Base-by-base conservation (phyloP, 2,113 vertebrate species). In the Todiramphus saurophagus region DNA sequence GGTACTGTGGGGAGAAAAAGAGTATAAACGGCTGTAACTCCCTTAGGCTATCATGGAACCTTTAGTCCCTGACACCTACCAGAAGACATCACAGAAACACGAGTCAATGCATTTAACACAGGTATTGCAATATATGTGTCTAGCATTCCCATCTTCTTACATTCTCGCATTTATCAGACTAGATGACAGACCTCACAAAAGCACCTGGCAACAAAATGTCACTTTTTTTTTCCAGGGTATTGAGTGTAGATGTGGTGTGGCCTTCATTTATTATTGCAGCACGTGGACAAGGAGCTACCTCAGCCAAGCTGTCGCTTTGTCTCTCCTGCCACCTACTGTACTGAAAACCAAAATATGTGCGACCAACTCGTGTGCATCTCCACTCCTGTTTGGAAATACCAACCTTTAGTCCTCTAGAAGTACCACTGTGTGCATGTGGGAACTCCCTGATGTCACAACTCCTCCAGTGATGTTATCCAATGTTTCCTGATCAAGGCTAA, bases 291-390 rank as follows among this genome's bases (percentile, higher is more conserved):
- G 35, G 17, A 96, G 79, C 25, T 30, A 63, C 70, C 66, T 78
- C 76, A 93, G 68, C 31, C 58, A 95, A 63, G 62, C 16, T 83
- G 79, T 64, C 83, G 19, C 51, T 41, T 90, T 72, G 67, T 73
- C 84, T 92, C 58, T 87, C 87, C 94, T 66, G 87, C 70, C 62
- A 89, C 44, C 89, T 69, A 63, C 91, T 91, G 93, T 92, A 89
- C 78, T 58, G 84, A 96, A 95, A 93, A 85, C 73, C 66, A 87
- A 90, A 91, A 74, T 60, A 80, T 53, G 35, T 70, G 51, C 59
- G 41, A 51, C 28, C 16, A 43, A 19, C 27, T 37, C 6, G 4
- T 0, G 0, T 25, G 15, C 2, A 2, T 84, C 66, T 85, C 59
- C 67, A 83, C 37, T 91, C 46, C 43, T 41, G 70, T 46, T 69